Conservation (phyloP, 1,140 invertebrate species). For the Aphelenchoides besseyi region DNA sequence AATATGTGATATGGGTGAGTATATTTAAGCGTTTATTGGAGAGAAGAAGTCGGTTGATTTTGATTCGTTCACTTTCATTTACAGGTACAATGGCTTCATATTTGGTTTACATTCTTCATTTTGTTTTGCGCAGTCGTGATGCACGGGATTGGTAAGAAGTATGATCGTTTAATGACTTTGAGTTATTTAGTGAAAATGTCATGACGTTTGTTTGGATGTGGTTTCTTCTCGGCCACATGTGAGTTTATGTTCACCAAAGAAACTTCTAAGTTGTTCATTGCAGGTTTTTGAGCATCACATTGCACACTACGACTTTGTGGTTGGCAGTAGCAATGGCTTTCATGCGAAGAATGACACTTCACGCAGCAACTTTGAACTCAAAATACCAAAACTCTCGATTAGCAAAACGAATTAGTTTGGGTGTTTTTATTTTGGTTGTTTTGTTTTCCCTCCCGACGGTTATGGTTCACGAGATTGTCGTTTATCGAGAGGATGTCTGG, state of each 20-base stretch:
- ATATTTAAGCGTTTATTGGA: too few species aligned
- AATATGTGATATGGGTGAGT: conserved; percentile 59
- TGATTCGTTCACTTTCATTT: too few species aligned
- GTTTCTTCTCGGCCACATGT: conserved; percentile 52
- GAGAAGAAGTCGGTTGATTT: too few species aligned
- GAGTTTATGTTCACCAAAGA: too few species aligned
- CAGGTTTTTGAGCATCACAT: conserved; percentile 53
- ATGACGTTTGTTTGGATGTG: conserved; percentile 52
- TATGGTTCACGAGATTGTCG: conserved; percentile 52
- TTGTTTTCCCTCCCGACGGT: conserved; percentile 49
- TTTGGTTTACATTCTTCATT: conserved; percentile 58
- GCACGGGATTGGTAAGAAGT: neutral
- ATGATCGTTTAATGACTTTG: neutral
- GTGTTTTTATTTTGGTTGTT: conserved; percentile 45
- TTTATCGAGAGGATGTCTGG: conserved; percentile 35
- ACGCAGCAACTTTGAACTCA: conserved; percentile 36
- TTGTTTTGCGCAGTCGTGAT: conserved; percentile 39
- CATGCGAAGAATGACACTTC: conserved; percentile 55
- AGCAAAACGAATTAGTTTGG: conserved; percentile 43
- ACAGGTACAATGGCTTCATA: conserved; percentile 57
- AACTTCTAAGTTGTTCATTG: too few species aligned
- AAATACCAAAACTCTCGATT: conserved; percentile 47
- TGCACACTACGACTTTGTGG: conserved; percentile 59
- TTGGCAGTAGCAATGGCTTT: conserved; percentile 59
- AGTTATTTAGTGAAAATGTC: conserved; percentile 30